Conservation (phyloP, 2,888 invertebrate genomes). For the Augiades crinisus region DNA sequence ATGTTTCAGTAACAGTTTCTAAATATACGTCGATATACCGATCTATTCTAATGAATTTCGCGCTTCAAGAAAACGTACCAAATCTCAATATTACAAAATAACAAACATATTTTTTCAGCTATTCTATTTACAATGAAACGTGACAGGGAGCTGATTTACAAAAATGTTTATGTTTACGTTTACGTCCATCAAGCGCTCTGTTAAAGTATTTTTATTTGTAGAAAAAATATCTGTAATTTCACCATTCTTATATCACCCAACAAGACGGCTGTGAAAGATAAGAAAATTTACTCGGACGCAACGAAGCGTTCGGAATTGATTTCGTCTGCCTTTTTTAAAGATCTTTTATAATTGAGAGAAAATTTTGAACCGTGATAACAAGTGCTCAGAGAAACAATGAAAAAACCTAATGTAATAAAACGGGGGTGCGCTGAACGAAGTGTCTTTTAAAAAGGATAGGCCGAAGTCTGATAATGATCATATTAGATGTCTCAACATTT, state of each 20-base stretch:
- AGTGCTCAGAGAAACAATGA: conserved; percentile 15
- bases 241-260: conserved; percentile 19
- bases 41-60: conserved; percentile 7
- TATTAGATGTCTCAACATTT: conserved; percentile 9
- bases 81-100: conserved; percentile 15
- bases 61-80: conserved; percentile 18
- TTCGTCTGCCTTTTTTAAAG: conserved; percentile 29
- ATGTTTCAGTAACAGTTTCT: conserved; percentile 23
- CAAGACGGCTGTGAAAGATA: conserved; percentile 25
- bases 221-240: conserved; percentile 20
- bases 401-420: conserved; percentile 9
- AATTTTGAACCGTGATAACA: conserved; percentile 18
- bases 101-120: conserved; percentile 13
- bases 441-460: neutral
- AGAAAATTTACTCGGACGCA: conserved; percentile 28
- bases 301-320: conserved; percentile 29
- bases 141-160: conserved; percentile 10
- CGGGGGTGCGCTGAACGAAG: conserved; percentile 2
- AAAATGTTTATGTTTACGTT: conserved; percentile 21
- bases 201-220: conserved; percentile 18
- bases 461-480: conserved; percentile 1
- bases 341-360: conserved; percentile 25
- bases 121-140: conserved; percentile 15
- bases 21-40: conserved; percentile 7
- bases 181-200: conserved; percentile 17